phyloP scores from a whole-genome alignment of 2,797 vertebrate species.

The Myripristis jacobus region DNA sequence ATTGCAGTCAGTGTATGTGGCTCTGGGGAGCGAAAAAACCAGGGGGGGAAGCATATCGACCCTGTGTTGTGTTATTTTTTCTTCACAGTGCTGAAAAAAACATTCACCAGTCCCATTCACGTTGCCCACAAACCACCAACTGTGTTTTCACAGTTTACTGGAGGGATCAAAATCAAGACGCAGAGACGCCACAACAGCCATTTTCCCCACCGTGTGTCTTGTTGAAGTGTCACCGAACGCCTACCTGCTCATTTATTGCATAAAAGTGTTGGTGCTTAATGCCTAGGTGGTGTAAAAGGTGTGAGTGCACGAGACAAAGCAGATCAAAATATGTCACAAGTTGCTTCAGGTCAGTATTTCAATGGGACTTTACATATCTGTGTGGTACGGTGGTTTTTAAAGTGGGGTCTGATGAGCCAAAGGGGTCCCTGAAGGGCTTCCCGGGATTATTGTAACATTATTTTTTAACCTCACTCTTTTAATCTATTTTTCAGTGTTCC shows the following conservation, averaged over 20 bases:
- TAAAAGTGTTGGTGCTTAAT: not conserved
- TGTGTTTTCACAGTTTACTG: not conserved
- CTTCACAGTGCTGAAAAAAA: slow-evolving; percentile 20
- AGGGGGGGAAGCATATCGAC: slow-evolving; percentile 16
- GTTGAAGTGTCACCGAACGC: not conserved
- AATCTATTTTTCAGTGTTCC: no score
- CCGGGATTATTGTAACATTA: no score
- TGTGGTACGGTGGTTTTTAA: no score
- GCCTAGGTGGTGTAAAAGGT: not conserved
- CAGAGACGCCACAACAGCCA: no score
- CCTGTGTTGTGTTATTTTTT: slow-evolving; percentile 22
- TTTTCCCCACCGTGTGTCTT: not conserved
- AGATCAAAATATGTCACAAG: not conserved
- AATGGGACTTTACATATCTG: not conserved
- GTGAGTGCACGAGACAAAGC: not conserved
- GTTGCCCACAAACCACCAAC: not conserved
- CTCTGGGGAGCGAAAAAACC: not conserved
- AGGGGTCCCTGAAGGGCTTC: no score
- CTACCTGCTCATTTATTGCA: not conserved
- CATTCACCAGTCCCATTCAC: slow-evolving; percentile 1
- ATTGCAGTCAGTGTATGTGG: not conserved
- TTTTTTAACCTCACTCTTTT: no score
- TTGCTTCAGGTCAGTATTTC: not conserved
- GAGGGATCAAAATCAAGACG: slow-evolving; percentile 1
- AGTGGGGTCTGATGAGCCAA: no score